Evolutionary conservation across 2,888 invertebrate species (phyloP), one percentile per base, ranked within the genome.

Genomic region (Oxycera nigricornis): DNA sequence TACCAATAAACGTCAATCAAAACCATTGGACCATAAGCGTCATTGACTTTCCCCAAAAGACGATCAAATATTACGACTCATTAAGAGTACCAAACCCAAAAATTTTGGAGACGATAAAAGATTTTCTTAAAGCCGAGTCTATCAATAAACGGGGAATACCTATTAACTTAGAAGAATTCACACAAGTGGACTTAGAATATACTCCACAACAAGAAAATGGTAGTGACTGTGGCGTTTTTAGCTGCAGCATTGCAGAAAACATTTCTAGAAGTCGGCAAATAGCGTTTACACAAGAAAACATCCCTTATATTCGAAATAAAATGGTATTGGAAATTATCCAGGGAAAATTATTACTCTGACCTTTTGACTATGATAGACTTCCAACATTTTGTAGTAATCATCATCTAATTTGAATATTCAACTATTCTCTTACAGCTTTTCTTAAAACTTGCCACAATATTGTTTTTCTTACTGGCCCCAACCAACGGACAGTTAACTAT

Each of bases 141-240:
- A 11, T 62, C 24, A 35, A 62, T 39, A 62, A 62, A 62, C 22
- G 17, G 20, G 26, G 28, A 31, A 39, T n/a, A 62, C 62, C 17
- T 35, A 26, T 35, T 6, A 7, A 59, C 28, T 6, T 4, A 59
- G 9, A 35, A 4, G 59, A 59, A 28, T 62, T 62, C 24, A 62
- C 39, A 2, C 3, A 2, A 62, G 20, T n/a, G 11, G 30, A 26
- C 20, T 20, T 35, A 39, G 24, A 20, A 30, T 6, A 65, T 24
- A 65, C 65, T 39, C 65, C 65, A 3, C 22, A 11, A 24, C 65
- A 65, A 65, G 30, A 28, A 22, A 65, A 39, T 41, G 39, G 39
- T 41, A 39, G 24, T 30, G 65, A 65, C 14, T 39, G 41, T 41
- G 65, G 65, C 14, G 24, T 65, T 41, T 65, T 65, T 20, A 39